Percentiles rank a stretch among this genome's conserved stretches.
Evolutionary conservation across 2,113 vertebrate genomes (phyloP).

Genomic region (Himantopus leucocephalus): DNA sequence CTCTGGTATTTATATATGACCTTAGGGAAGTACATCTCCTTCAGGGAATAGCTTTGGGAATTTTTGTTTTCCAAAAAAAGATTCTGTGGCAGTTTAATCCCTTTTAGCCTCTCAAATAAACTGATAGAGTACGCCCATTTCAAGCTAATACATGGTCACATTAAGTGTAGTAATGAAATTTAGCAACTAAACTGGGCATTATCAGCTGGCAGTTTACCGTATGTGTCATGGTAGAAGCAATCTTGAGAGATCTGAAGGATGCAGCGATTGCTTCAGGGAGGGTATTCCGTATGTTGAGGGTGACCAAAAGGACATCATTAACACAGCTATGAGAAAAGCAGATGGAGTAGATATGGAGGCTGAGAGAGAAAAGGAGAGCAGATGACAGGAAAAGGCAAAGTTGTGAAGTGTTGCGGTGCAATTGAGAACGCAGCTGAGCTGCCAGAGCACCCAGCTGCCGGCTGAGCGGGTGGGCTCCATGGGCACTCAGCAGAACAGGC

Average conservation of each 20-base stretch:
- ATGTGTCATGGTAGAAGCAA: not conserved
- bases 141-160: not conserved
- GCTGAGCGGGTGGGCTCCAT: not conserved
- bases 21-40: constrained; percentile 4
- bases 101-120: not conserved
- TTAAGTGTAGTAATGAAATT: not conserved
- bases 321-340: not conserved
- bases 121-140: not conserved
- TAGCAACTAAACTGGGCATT: not conserved
- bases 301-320: constrained; percentile 35
- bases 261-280: not conserved
- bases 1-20: constrained; percentile 8
- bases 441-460: not conserved
- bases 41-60: not conserved
- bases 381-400: constrained; percentile 19
- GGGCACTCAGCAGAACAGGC: not conserved
- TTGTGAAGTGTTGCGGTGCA: not conserved
- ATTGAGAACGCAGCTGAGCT: not conserved
- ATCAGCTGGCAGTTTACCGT: not conserved
- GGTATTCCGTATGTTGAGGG: not conserved
- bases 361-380: not conserved
- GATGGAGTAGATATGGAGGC: not conserved
- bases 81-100: not conserved
- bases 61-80: not conserved
- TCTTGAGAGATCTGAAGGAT: constrained; percentile 25